phyloP scores from a whole-genome alignment of 92 coral and sea anemone species.

The Blastomussa wellsi region DNA sequence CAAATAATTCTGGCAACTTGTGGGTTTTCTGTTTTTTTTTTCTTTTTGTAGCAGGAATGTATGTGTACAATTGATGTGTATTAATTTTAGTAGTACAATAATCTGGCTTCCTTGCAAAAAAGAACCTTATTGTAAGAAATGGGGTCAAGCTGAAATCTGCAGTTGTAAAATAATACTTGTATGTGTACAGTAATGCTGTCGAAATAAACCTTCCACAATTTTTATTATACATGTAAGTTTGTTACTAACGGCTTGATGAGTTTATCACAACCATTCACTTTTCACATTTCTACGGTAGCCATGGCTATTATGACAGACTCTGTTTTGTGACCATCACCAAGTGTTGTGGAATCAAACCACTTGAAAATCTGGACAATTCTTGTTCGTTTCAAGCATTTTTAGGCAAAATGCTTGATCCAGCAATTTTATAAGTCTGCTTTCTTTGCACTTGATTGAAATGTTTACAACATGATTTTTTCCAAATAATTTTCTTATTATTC shows the following conservation, averaged over 20 bases:
- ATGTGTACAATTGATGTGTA: not conserved
- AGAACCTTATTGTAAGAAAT: not conserved
- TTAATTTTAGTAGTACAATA: not conserved
- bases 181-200: slow-evolving; percentile 7
- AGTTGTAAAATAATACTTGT: not conserved
- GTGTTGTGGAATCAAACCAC: not conserved
- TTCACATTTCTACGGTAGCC: not conserved
- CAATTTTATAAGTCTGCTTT: no score
- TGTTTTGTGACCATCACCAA: not conserved
- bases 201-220: slow-evolving; percentile 13
- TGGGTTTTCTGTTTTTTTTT: not conserved
- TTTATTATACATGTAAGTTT: no score
- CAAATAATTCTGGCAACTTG: not conserved
- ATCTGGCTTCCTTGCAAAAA: not conserved
- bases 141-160: not conserved
- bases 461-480: not conserved
- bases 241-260: not conserved
- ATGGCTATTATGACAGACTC: not conserved
- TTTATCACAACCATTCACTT: not conserved
- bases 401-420: no score
- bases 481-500: not conserved
- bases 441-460: not conserved
- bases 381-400: not conserved
- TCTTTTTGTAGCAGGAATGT: not conserved
- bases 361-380: no score